Percentiles rank a stretch among this genome's conserved stretches.
phyloP scores from a whole-genome alignment of 2,888 invertebrate species.

The Lasius platythorax region DNA sequence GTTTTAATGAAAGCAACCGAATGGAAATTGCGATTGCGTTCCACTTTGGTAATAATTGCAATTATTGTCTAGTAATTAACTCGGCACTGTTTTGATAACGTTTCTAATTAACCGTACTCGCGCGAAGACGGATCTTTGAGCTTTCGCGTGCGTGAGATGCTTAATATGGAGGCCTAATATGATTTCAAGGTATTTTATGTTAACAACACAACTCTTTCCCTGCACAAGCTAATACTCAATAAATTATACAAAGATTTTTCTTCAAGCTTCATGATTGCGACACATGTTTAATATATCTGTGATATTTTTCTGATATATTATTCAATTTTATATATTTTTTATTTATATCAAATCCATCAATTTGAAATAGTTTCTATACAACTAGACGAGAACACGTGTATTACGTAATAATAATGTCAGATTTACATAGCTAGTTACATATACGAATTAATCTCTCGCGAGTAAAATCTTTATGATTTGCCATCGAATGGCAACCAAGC shows the following conservation, averaged over 20 bases:
- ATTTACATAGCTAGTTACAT: not conserved
- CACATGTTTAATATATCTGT: not conserved
- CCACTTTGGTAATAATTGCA: slow-evolving; percentile 72
- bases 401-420: slow-evolving; percentile 9
- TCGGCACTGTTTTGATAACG: slow-evolving; percentile 60
- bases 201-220: not conserved
- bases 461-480: slow-evolving; percentile 21
- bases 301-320: not conserved
- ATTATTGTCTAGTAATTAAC: slow-evolving; percentile 72
- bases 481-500: not conserved
- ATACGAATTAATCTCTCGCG: slow-evolving; percentile 34
- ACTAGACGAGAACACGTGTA: not conserved
- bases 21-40: slow-evolving; percentile 72
- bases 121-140: not conserved
- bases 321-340: not conserved
- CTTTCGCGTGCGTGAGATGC: not conserved
- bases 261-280: not conserved
- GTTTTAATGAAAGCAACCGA: slow-evolving; percentile 70
- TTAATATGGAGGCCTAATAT: not conserved
- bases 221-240: not conserved
- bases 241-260: too few species aligned
- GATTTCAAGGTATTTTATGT: not conserved
- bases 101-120: slow-evolving; percentile 62
- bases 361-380: not conserved
- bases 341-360: not conserved